phyloP scores from a whole-genome alignment of 1,140 invertebrate species.

The Bombus turneri region DNA sequence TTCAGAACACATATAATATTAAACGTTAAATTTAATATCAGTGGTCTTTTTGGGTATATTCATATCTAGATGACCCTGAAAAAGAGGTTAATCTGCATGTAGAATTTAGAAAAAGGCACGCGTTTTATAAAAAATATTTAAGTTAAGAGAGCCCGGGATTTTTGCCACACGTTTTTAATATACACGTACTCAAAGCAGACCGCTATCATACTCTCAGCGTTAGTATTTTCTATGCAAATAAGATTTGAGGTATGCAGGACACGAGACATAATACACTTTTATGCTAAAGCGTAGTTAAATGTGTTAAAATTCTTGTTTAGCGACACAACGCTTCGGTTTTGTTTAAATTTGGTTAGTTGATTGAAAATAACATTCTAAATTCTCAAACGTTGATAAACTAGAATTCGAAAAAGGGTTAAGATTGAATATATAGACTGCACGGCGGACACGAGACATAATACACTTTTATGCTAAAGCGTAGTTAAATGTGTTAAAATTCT shows the following conservation, averaged over 20 bases:
- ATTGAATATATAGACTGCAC: no score
- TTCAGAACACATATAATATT: no score
- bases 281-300: neutral
- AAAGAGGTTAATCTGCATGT: neutral
- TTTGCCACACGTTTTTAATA: neutral
- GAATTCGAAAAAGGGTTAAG: no score
- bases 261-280: neutral
- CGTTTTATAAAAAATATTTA: neutral
- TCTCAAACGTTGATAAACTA: no score
- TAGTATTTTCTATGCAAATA: constrained; percentile 17
- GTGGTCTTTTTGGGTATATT: neutral
- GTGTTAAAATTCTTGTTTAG: neutral
- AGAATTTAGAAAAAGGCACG: neutral
- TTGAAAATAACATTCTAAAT: neutral
- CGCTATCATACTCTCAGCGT: neutral
- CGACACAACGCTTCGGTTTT: no score
- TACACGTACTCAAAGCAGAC: constrained; percentile 5
- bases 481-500: neutral
- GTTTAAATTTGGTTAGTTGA: neutral
- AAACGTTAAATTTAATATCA: neutral
- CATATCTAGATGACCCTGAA: neutral
- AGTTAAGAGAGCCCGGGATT: neutral
- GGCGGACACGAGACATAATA: neutral
- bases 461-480: neutral
- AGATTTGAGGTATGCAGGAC: neutral